A percentile compares a stretch with the other conserved stretches of the same genome.
Evolutionary conservation across 2,888 invertebrate species (phyloP).

Genomic region (Globia sparganii): DNA sequence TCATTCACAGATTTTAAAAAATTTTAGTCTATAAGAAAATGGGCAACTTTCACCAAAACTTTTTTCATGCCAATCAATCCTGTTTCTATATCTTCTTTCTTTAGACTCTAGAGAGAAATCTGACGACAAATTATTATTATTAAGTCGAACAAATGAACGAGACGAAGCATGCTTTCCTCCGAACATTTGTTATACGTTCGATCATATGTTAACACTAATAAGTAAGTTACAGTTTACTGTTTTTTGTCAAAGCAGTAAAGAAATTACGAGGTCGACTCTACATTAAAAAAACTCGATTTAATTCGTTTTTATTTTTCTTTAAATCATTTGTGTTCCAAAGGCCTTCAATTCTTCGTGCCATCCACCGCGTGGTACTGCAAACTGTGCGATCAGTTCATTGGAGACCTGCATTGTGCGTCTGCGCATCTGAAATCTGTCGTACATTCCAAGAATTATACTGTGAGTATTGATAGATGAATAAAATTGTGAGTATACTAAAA

Average conservation of each 20-base stretch:
- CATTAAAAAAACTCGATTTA: neutral
- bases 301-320: neutral
- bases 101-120: neutral
- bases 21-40: neutral
- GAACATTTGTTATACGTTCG: too few relatives aligned
- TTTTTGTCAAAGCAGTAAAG: neutral
- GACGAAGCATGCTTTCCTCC: too few relatives aligned
- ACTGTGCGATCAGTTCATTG: slow-evolving; percentile 96
- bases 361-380: slow-evolving; percentile 97
- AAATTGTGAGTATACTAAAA: neutral
- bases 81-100: neutral
- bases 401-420: slow-evolving; percentile 96
- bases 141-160: neutral
- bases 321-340: slow-evolving; percentile 80
- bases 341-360: slow-evolving; percentile 96
- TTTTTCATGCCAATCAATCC: neutral
- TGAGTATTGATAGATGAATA: slow-evolving; percentile 87
- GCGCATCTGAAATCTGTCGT: slow-evolving; percentile 95
- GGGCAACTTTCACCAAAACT: neutral
- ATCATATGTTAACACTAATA: neutral
- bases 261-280: too few relatives aligned
- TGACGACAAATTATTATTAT: neutral
- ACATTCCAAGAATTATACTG: slow-evolving; percentile 95
- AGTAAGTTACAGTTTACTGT: neutral
- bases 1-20: neutral